Conservation (phyloP, 2,113 vertebrate species). For the Psephotus haematonotus region DNA sequence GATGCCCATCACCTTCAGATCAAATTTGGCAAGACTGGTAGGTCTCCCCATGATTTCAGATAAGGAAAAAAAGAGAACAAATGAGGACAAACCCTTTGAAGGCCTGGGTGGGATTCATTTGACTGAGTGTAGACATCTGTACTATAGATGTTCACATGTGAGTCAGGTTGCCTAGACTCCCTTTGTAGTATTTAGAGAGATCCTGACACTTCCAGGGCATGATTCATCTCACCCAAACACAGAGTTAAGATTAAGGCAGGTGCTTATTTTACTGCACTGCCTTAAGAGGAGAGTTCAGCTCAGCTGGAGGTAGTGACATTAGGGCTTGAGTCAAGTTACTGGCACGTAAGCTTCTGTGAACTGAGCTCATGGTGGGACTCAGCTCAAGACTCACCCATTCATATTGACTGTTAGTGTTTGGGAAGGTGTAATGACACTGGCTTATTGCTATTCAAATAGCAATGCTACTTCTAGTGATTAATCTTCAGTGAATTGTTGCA, state of each 20-base stretch:
- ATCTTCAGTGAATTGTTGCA: no score
- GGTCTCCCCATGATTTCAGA: background rate
- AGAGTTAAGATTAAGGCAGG: background rate
- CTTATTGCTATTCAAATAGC: no score
- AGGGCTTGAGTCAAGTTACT: background rate
- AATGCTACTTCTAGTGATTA: no score
- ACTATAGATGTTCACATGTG: fast-evolving
- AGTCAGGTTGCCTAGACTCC: fast-evolving
- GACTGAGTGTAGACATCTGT: background rate
- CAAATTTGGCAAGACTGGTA: background rate
- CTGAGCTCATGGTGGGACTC: background rate
- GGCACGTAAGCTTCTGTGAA: background rate
- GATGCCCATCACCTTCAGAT: background rate
- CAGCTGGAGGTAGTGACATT: background rate
- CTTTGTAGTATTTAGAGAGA: background rate
- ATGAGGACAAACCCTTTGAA: background rate
- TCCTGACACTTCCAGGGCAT: background rate
- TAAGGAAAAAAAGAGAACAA: background rate
- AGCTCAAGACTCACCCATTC: background rate
- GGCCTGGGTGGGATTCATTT: no score
- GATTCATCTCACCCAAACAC: background rate
- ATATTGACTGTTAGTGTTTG: background rate
- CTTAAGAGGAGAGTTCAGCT: background rate
- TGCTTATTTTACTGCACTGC: background rate
- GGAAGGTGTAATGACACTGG: background rate